Base-by-base conservation (phyloP, 2,888 invertebrate species). In the Apotomis turbidana region DNA sequence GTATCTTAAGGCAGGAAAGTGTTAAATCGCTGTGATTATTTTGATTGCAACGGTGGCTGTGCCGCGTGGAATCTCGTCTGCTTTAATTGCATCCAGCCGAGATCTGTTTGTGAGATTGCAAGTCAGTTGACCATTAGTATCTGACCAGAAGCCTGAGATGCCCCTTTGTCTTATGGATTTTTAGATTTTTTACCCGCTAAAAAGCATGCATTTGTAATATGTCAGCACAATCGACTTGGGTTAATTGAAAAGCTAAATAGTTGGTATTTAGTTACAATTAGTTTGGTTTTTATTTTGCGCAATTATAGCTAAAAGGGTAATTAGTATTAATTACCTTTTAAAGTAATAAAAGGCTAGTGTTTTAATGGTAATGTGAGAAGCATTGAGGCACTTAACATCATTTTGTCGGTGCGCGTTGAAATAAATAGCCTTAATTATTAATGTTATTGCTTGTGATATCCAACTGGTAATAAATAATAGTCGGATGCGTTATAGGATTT, bases 1-100 rank as follows among this genome's bases (percentile, higher is more conserved):
- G 84, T 88, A 88, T 89, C 86, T 84, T 74, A 71, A 78, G 77
- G 84, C 84, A 84, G 83, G 84, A 89, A 86, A 89, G 92, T 92
- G 91, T 91, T 91, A 91, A 91, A 92, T 92, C 81, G 90, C 79
- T 49, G 84, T 82, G 87, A 92, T 92, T 91, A 92, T 85, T 80
- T 83, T 82, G 84, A 87, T 84, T 86, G 87, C 86, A 82, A 49
- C 87, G 85, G 86, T 86, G 85, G 83, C 85, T 80, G 87, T 80
- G 82, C 79, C 78, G 81, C 76, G 63, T 78, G 86, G 90, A 88
- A 88, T 90, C 86, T 83, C 79, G 84, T 81, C 79, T 83, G 85
- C 80, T 86, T 90, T 89, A 90, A 91, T 90, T 90, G 87, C 89
- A 80, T 79, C 78, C 74, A 73, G 76, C 71, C 68, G 70, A 68